phyloP scores from a whole-genome alignment of 2,888 invertebrate genomes.

The Apamea epomidion region DNA sequence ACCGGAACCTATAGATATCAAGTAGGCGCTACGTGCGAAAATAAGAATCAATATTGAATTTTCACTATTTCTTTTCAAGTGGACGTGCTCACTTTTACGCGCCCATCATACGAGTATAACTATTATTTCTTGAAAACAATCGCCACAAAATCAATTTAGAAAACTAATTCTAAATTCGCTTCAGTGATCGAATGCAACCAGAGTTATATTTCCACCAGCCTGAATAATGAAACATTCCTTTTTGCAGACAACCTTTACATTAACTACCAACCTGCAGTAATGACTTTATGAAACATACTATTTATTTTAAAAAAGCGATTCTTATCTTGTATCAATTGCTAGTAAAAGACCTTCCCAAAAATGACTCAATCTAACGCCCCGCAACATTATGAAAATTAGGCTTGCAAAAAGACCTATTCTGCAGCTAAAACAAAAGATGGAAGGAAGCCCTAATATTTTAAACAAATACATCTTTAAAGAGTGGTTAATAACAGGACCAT shows the following conservation, averaged over 20 bases:
- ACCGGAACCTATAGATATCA: neutral
- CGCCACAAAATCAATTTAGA: neutral
- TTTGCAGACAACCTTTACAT: neutral
- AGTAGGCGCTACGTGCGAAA: neutral
- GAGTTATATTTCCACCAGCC: neutral
- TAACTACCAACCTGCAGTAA: neutral
- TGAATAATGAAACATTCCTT: neutral
- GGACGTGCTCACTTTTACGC: neutral
- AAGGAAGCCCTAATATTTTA: neutral
- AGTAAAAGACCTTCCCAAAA: slow-evolving; percentile 1
- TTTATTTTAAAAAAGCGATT: neutral
- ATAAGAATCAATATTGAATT: neutral
- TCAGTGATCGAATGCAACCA: neutral
- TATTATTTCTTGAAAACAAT: neutral
- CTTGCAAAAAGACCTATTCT: too few species aligned
- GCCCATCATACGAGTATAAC: neutral
- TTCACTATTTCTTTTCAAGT: neutral
- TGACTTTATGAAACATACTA: neutral
- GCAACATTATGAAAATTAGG: neutral
- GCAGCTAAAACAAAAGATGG: neutral
- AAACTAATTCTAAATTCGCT: neutral
- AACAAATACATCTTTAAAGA: neutral
- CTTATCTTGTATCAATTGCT: neutral
- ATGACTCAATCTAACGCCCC: neutral
- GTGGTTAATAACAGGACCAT: slow-evolving; percentile 25